A percentile compares a stretch with the other conserved stretches of the same genome.
Evolutionary conservation across 2,888 invertebrate genomes (phyloP).

Genomic region (Nephrotoma appendiculata): DNA sequence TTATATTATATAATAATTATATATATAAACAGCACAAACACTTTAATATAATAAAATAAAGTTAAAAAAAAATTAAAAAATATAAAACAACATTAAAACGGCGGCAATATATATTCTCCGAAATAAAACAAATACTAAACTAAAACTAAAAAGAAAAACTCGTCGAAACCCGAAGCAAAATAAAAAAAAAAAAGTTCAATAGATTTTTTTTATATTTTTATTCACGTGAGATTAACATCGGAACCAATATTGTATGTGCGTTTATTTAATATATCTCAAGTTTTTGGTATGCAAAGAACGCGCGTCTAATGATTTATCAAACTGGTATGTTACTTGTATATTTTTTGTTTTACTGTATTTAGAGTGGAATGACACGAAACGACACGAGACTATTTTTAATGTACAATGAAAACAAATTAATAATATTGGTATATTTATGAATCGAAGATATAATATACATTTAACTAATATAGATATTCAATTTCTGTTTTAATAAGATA

Average conservation of each 20-base stretch:
- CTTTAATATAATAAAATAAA: background rate
- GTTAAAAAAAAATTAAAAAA: background rate
- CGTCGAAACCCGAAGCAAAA: background rate
- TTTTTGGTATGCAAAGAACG: background rate
- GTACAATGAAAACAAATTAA: background rate
- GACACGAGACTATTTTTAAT: constrained; percentile 2
- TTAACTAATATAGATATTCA: background rate
- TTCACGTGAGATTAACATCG: background rate
- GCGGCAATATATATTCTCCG: background rate
- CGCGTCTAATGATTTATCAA: background rate
- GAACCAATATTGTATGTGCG: background rate
- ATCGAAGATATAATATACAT: background rate
- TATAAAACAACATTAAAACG: background rate
- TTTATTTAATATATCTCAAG: background rate
- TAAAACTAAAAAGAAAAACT: background rate
- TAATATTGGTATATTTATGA: background rate
- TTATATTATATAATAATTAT: background rate
- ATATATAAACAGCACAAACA: background rate
- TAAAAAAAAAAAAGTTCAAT: background rate
- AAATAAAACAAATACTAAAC: background rate
- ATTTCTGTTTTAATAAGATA: background rate
- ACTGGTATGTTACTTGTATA: background rate
- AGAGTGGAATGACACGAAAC: constrained; percentile 3
- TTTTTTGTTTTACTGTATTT: background rate
- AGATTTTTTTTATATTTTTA: background rate